Evolutionary conservation across 37 sponge, comb jelly and placozoan genomes (phyloP), one percentile per base, ranked within the genome.

Genomic region (Mnemiopsis leidyi): DNA sequence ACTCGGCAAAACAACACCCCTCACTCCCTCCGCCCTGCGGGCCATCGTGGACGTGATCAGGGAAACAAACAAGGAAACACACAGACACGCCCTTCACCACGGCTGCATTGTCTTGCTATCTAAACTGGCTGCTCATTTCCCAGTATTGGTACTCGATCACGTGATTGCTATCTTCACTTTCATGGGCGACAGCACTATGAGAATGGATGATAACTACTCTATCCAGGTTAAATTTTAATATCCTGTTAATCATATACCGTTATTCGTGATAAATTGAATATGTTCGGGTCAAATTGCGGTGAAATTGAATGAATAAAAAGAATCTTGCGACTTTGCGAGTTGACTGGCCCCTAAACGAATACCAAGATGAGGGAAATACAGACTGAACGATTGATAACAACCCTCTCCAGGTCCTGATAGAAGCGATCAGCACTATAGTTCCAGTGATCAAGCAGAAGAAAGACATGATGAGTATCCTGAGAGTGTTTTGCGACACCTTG

Each of bases 81-180:
- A 77, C 79, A n/a, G 90, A 3, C 40, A 40, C 40, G 24, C 90
- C 7, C 90, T 85, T 0, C 90, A 85, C 61, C 90, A 85, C 29
- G 61, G 90, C 36, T 85, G 90, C 39, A n/a, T 85, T 5, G 40
- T 85, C 7, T 25, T 85, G 61, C 90, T 85, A 28, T 38, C 90
- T 61, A 85, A 85, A 37, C 61, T 85, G 28, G 40, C 90, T 38
- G 90, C 90, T 20, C 32, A 23, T 32, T 69, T 93, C 26, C 75
- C 95, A 94, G 92, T 61, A 69, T 95, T 93, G 38, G 95, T 97
- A 1, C 92, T 99, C 25, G 97, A 99, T 92, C 97, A 96, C 38
- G 93, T 99, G 33, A 97, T 99, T 96, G 94, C 99, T 20, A 96
- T 99, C 68, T 99, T 99, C 94, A 97, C 99, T 0, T 99, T 99